Evolutionary conservation across 2,113 vertebrate species (phyloP), one percentile per base, ranked within the genome.

Genomic region (Xenopus laevis): DNA sequence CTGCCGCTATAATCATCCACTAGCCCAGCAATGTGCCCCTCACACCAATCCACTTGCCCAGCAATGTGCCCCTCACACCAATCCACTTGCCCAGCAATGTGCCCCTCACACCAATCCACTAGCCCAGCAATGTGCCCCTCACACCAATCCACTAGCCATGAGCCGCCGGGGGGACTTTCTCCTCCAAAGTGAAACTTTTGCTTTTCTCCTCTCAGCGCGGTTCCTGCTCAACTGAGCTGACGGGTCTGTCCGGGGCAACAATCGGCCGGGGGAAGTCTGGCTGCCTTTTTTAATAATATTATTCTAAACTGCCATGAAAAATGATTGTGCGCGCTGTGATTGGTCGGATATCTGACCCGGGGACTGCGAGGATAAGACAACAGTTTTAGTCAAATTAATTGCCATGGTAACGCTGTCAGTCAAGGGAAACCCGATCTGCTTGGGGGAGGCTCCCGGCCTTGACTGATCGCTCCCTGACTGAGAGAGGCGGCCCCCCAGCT

Each of bases 331-430:
- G 93, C 87, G 89, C 93, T 92, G 92, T 98, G 96, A 98, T 98
- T 98, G 97, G 96, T 94, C 88, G 90, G 95, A 94, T 95, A 98
- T 92, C 91, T 94, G 95, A 98, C 95, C 95, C 95, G 15, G 87
- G 91, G 94, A 93, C 94, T 92, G 94, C 85, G 93, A 92, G 93
- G 91, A 96, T 91, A 95, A 98, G 94, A 98, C 96, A 98, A 98
- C 97, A 95, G 94, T 94, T 93, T 91, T 91, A 95, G 94, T 94
- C 94, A 95, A 98, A 98, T 98, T 95, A 97, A 95, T 97, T 92
- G 92, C 95, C 95, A 98, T 98, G 95, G 96, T 91, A 92, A 98
- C 97, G 91, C 95, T 95, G 97, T 97, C 96, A 96, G 87, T 98
- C 95, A 98, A 84, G 79, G 90, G 97, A 91, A 98, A 98, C 95